A percentile compares a stretch with the other conserved stretches of the same genome.
Conservation (phyloP, 2,113 vertebrate species). For the Nicator chloris region DNA sequence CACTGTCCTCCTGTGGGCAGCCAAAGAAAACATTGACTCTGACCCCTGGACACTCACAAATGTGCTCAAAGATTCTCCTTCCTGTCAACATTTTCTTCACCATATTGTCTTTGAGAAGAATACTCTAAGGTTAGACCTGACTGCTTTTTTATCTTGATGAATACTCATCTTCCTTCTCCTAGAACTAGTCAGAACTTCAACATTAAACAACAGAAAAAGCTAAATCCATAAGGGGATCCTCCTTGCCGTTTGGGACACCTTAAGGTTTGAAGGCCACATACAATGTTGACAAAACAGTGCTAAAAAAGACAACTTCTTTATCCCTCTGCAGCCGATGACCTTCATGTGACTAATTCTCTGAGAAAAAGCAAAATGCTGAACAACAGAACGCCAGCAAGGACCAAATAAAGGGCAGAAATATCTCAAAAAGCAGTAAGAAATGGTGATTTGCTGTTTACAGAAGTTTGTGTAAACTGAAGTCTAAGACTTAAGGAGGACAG, state of each 20-base stretch:
- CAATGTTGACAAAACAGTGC: neutral
- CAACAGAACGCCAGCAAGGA: neutral
- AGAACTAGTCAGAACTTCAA: neutral
- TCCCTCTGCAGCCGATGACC: neutral
- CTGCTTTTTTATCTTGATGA: neutral
- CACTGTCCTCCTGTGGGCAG: neutral
- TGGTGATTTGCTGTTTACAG: neutral
- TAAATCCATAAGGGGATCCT: neutral
- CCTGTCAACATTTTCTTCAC: neutral
- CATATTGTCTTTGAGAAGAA: neutral
- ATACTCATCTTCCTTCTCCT: neutral
- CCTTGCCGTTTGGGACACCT: neutral
- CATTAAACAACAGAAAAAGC: neutral
- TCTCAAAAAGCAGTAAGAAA: neutral
- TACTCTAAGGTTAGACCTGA: neutral
- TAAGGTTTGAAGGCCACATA: neutral
- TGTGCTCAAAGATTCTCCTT: neutral
- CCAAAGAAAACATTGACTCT: neutral
- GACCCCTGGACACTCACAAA: neutral
- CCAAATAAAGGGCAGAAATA: neutral
- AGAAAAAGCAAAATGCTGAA: neutral
- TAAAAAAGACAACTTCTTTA: neutral
- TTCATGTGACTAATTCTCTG: neutral
- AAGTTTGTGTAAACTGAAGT: neutral
- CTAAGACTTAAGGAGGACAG: neutral